Conservation (phyloP, 2,113 vertebrate species). For the Emydura subglobosa region DNA sequence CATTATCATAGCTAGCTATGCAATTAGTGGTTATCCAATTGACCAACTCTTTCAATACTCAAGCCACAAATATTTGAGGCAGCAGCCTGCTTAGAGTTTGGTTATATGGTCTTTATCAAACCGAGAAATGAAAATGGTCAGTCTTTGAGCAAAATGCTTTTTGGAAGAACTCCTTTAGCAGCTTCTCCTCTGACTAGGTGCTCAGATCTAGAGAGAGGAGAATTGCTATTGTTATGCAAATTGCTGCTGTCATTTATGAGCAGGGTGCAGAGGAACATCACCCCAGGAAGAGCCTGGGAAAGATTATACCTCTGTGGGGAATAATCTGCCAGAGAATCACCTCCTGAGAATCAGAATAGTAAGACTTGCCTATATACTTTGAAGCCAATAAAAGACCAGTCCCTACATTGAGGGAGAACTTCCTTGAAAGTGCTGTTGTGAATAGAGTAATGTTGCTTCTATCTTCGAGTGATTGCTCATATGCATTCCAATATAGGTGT, state of each 20-base stretch:
- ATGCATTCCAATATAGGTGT: too few species aligned
- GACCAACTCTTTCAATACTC: not conserved
- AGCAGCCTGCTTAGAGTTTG: not conserved
- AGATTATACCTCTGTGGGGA: not conserved
- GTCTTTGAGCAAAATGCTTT: not conserved
- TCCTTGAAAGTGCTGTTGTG: not conserved
- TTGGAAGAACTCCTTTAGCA: not conserved
- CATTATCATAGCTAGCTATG: not conserved
- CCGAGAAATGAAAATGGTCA: not conserved
- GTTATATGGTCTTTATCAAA: not conserved
- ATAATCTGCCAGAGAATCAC: too few species aligned
- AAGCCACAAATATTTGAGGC: not conserved
- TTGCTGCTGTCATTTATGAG: not conserved
- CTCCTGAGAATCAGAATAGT: not conserved
- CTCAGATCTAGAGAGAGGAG: not conserved
- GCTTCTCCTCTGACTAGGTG: not conserved
- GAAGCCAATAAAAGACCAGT: not conserved
- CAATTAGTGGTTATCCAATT: not conserved
- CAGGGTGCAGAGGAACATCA: not conserved
- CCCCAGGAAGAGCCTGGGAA: not conserved
- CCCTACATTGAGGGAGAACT: fast-evolving
- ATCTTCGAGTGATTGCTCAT: too few species aligned
- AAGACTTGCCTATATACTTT: not conserved
- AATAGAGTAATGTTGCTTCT: not conserved
- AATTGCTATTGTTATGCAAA: not conserved